Evolutionary conservation across 2,113 vertebrate species (phyloP), one percentile per base, ranked within the genome.

Genomic region (Catharus fuscescens): DNA sequence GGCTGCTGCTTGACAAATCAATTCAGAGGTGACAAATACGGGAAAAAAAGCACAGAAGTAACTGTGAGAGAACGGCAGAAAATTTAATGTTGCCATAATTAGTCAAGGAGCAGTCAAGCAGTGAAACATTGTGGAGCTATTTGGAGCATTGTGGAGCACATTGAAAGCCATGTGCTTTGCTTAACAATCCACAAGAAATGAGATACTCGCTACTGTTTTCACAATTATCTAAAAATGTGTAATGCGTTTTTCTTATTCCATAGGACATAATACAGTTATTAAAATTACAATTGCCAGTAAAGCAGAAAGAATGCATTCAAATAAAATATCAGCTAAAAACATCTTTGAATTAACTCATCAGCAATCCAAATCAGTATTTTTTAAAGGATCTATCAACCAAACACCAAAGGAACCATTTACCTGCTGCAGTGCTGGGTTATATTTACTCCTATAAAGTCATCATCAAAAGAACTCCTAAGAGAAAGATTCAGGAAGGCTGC

Each of bases 11-110:
- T 94, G 88, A 93, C 80, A 95, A 91, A 92, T 87, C 73, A 87
- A 92, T 93, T 92, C 86, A 89, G 86, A 89, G 62, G 66, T 82
- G 91, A 85, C 72, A 94, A 97, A 92, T 21, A 66, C 1, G 26
- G 29, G 28, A 36, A 80, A 92, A 94, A 86, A 94, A n/a, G 14
- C 52, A 88, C 28, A 48, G 31, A 95, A 74, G 31, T 36, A 84
- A 79, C 53, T 54, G 36, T 47, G 48, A 82, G 11, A 60, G 57
- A 0, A 1, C 48, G 54, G 70, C 32, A 91, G 73, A 92, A 95
- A 84, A 92, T 71, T 1, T 53, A 24, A 69, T 67, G 42, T 38
- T 84, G 44, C 14, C 29, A 24, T 73, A 88, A 86, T 67, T 73
- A 93, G 38, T 9, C 38, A 88, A 59, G 67, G 20, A 93, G 40